Percentiles rank a stretch among this genome's conserved stretches.
Conservation (phyloP, 2,113 vertebrate genomes). For the Ciconia maguari region DNA sequence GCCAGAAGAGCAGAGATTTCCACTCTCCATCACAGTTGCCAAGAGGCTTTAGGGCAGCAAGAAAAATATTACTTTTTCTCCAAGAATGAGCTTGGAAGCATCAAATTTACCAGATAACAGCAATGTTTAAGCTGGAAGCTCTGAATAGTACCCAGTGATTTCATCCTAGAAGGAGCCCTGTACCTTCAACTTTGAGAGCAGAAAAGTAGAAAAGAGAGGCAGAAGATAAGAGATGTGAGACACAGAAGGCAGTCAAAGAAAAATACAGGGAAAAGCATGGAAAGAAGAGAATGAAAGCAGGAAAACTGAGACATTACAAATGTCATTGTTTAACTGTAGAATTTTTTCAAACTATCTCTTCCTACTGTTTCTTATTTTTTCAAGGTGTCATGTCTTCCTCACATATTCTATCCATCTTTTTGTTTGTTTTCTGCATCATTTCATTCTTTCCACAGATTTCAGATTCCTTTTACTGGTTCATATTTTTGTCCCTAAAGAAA, state of each 20-base stretch:
- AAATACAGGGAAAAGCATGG: neutral
- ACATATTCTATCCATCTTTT: neutral
- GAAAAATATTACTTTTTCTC: neutral
- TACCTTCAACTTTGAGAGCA: neutral
- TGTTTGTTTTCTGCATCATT: neutral
- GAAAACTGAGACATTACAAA: neutral
- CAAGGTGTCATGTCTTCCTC: neutral
- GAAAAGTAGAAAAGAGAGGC: neutral
- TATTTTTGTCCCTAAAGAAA: neutral
- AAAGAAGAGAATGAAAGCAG: neutral
- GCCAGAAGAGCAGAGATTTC: neutral
- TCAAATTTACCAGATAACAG: neutral
- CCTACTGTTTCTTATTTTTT: neutral
- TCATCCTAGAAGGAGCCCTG: neutral
- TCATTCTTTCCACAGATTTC: neutral
- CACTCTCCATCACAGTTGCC: neutral
- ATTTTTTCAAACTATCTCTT: neutral
- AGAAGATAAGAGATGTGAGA: neutral
- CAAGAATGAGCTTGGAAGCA: neutral
- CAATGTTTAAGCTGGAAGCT: neutral
- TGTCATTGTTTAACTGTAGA: neutral
- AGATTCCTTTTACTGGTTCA: neutral
- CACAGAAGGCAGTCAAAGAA: neutral
- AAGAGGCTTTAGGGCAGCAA: neutral
- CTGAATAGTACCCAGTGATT: neutral